phyloP scores from a whole-genome alignment of 2,113 vertebrate genomes.

The Bubalus kerabau region DNA sequence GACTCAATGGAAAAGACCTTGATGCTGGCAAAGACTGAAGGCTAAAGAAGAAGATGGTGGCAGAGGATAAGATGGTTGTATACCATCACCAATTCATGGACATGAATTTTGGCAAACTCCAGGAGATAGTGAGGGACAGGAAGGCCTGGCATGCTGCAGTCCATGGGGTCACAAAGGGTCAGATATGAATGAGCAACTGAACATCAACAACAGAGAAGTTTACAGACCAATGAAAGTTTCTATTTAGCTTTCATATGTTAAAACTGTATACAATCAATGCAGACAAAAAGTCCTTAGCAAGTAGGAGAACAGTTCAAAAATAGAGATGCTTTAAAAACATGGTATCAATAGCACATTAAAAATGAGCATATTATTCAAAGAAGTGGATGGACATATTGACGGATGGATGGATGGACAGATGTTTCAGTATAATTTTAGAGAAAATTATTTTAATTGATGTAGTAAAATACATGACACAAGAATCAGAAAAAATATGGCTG shows the following conservation, averaged over 20 bases:
- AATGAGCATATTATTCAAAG: constrained; percentile 27
- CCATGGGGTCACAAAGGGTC: neutral
- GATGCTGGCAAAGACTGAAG: neutral
- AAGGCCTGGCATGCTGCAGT: neutral
- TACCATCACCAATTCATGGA: neutral
- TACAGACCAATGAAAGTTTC: neutral
- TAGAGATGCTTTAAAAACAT: neutral
- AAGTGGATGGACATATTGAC: neutral
- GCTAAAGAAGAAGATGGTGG: neutral
- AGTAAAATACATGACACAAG: neutral
- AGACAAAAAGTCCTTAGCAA: neutral
- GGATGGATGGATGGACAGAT: neutral
- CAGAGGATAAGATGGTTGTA: neutral
- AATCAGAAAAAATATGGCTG: neutral
- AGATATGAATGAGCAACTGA: neutral
- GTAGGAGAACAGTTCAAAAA: neutral
- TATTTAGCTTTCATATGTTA: neutral
- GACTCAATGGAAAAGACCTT: neutral
- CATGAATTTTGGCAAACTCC: neutral
- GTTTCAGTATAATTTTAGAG: constrained; percentile 40
- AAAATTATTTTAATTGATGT: constrained; percentile 7
- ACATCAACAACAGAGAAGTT: neutral
- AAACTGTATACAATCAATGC: neutral
- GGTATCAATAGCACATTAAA: neutral
- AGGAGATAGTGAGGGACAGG: neutral